Evolutionary conservation across 2,113 vertebrate species (phyloP), one percentile per base, ranked within the genome.

Genomic region (Austrofundulus limnaeus): DNA sequence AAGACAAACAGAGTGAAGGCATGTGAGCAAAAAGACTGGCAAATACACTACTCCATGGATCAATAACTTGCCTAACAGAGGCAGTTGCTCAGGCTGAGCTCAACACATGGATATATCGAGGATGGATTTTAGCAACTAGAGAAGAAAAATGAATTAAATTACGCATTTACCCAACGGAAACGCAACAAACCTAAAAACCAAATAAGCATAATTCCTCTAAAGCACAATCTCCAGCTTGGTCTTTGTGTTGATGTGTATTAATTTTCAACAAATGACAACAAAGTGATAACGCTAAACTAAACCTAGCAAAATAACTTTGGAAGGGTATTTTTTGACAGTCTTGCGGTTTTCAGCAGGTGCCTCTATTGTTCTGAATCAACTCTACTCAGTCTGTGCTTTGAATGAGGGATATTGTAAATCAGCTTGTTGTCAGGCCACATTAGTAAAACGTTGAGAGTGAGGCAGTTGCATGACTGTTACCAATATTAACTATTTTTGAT

Each of bases 381-480:
- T 83, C 74, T 61, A 85, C 82, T 67, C 77, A 79, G 86, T 73
- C 81, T 52, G 66, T 70, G 80, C 84, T 85, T 82, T 85, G 81
- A 52, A 49, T 82, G 47, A 74, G 65, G 78, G 83, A 81, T 74
- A 84, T 89, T 89, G 82, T 89, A 88, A 87, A 90, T 89, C 87
- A 85, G 85, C 86, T 87, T 86, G 87, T 82, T 88, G 87, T 89
- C 89, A 87, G 84, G 70, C 72, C 81, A 86, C 82, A 90, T 90
- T 89, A 89, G 82, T 56, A 89, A 88, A 79, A 53, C 65, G 54
- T 61, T 58, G 66, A 70, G 81, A 78, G 69, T 59, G 69, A 65
- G 70, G 70, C 60, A 38, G 14, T 47, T 62, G 53, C 46, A 52
- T 64, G 43, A 56, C n/a, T 54, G 23, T 11, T 54, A 39, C 37